A percentile compares a stretch with the other conserved stretches of the same genome.
These are phyloP conservation scores for Oreochromis tanganicae DNA, from an alignment of 2,113 vertebrate genomes.

Conservation along the genomic window DNA sequence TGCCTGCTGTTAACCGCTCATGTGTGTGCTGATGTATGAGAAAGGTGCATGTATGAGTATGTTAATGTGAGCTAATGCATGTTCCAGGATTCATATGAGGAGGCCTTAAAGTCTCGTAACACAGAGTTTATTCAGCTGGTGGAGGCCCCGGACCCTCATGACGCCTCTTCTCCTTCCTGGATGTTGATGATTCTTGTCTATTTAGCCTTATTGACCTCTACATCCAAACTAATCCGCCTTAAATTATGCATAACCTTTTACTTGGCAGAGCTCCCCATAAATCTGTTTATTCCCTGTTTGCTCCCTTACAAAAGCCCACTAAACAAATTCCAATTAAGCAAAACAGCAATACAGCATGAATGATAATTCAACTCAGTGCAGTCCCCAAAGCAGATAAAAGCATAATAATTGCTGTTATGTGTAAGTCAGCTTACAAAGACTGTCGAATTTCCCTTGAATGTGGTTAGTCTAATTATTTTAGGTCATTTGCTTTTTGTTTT, in stretches of 20 bases:
- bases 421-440: conserved; percentile 30
- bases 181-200: conserved; percentile 56
- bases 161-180: conserved; percentile 2
- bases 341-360: conserved; percentile 62
- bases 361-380: conserved; percentile 54
- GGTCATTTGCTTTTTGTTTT: conserved; percentile 15
- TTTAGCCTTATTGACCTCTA: conserved; percentile 69
- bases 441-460: conserved; percentile 8
- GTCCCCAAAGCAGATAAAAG: conserved; percentile 61
- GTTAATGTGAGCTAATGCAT: neutral
- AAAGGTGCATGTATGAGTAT: neutral
- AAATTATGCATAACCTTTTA: conserved; percentile 72
- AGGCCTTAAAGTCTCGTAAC: neutral
- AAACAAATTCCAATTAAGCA: conserved; percentile 71
- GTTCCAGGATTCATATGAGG: neutral
- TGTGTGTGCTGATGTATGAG: neutral
- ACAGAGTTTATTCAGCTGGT: conserved; percentile 7
- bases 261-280: conserved; percentile 64
- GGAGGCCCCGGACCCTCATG: neutral
- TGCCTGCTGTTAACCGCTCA: neutral
- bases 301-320: conserved; percentile 54
- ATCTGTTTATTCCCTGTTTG: conserved; percentile 68
- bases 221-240: conserved; percentile 66
- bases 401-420: conserved; percentile 49
- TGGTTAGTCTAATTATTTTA: conserved; percentile 22